Conservation (phyloP, 2,888 invertebrate species). For the Lochmaea crataegi region DNA sequence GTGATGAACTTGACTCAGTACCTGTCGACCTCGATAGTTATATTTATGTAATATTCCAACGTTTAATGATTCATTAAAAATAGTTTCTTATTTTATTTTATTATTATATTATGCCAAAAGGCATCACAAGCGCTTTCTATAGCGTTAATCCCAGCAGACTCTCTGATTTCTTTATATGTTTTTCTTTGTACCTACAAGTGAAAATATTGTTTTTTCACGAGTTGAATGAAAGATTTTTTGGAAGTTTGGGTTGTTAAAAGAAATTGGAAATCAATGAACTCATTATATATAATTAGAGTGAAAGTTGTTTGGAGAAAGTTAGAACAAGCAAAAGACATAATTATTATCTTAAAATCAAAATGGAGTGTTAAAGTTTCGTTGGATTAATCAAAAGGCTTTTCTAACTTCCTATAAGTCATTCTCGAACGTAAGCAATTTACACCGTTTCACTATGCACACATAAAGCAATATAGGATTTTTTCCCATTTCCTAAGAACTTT, state of each 20-base stretch:
- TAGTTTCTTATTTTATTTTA: too few relatives aligned
- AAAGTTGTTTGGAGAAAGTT: neutral
- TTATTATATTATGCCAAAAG: too few relatives aligned
- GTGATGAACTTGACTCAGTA: too few relatives aligned
- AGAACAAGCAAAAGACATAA: neutral
- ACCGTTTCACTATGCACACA: neutral
- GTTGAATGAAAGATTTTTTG: too few relatives aligned
- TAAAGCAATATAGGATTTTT: neutral
- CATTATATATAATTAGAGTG: neutral
- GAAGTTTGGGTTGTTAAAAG: neutral
- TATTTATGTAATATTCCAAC: too few relatives aligned
- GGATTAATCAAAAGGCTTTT: neutral
- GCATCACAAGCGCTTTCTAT: too few relatives aligned
- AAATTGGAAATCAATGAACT: neutral
- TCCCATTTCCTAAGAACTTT: neutral
- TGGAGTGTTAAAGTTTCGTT: neutral
- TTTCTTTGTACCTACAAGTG: too few relatives aligned
- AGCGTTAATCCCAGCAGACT: too few relatives aligned
- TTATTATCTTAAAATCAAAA: neutral
- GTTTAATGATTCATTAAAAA: too few relatives aligned
- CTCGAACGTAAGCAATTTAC: neutral
- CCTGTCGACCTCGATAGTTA: too few relatives aligned
- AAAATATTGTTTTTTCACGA: too few relatives aligned
- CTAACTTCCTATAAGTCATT: neutral
- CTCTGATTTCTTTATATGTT: too few relatives aligned